These are phyloP conservation scores for Andrena flavipes DNA, from an alignment of 2,888 invertebrate species.

Conservation along the genomic window DNA sequence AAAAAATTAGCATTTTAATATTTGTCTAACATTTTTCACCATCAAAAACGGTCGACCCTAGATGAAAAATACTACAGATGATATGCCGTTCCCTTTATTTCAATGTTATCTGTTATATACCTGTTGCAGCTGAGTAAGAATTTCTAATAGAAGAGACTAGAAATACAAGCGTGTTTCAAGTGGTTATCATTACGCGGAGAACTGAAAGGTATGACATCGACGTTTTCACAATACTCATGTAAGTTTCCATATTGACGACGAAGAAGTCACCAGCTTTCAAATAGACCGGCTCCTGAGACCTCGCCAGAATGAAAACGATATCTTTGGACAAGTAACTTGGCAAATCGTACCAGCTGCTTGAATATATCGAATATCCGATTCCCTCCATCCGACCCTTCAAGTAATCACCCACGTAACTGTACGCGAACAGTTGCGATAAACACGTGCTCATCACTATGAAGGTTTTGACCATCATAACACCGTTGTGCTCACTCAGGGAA, in stretches of 20 bases:
- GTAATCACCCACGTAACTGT: slow-evolving; percentile 45
- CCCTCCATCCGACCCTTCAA: slow-evolving; percentile 27
- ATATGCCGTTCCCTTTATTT: too few species aligned
- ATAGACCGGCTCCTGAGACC: not conserved
- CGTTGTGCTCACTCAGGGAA: not conserved
- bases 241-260: slow-evolving; percentile 28
- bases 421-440: slow-evolving; percentile 20
- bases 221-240: slow-evolving; percentile 28
- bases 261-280: slow-evolving; percentile 21
- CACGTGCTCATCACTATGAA: not conserved
- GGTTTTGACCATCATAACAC: slow-evolving; percentile 8
- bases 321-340: not conserved
- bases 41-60: too few species aligned
- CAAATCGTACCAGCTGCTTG: slow-evolving; percentile 21
- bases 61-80: too few species aligned
- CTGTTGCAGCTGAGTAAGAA: too few species aligned
- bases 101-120: too few species aligned
- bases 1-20: too few species aligned
- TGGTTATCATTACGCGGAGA: slow-evolving; percentile 20
- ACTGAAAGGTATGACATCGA: slow-evolving; percentile 42
- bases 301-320: slow-evolving; percentile 13
- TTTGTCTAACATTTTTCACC: too few species aligned
- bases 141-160: too few species aligned
- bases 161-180: not conserved
- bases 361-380: slow-evolving; percentile 14